phyloP scores from a whole-genome alignment of 2,888 invertebrate genomes.

The Scotopteryx bipunctaria region DNA sequence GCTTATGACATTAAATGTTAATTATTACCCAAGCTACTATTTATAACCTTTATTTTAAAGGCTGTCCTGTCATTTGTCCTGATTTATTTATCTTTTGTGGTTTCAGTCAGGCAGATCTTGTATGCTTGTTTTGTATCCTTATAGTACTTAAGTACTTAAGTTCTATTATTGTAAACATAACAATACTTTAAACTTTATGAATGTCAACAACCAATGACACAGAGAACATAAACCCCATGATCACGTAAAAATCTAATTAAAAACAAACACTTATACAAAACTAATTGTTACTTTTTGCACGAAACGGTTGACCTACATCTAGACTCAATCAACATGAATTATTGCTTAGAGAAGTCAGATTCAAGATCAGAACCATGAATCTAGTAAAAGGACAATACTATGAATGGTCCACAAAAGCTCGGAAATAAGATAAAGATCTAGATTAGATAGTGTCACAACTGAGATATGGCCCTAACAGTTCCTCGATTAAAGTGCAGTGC shows the following conservation, averaged over 20 bases:
- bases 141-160: no score
- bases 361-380: conserved; percentile 2
- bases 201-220: no score
- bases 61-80: no score
- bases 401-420: not conserved
- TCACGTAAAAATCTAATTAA: not conserved
- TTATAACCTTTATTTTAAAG: no score
- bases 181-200: no score
- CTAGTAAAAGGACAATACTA: not conserved
- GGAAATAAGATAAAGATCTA: no score
- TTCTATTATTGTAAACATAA: no score
- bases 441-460: no score
- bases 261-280: conserved; percentile 1
- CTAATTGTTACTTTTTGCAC: conserved; percentile 19
- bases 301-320: conserved; percentile 16
- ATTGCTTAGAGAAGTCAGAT: conserved; percentile 4
- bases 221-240: not conserved
- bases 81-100: no score
- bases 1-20: not conserved
- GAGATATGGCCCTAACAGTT: not conserved
- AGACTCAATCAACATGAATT: conserved; percentile 2
- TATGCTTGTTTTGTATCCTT: no score
- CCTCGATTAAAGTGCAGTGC: not conserved
- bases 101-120: no score
- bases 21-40: no score